Conservation (phyloP, 1,140 invertebrate species). For the Aphaenogaster floridana region DNA sequence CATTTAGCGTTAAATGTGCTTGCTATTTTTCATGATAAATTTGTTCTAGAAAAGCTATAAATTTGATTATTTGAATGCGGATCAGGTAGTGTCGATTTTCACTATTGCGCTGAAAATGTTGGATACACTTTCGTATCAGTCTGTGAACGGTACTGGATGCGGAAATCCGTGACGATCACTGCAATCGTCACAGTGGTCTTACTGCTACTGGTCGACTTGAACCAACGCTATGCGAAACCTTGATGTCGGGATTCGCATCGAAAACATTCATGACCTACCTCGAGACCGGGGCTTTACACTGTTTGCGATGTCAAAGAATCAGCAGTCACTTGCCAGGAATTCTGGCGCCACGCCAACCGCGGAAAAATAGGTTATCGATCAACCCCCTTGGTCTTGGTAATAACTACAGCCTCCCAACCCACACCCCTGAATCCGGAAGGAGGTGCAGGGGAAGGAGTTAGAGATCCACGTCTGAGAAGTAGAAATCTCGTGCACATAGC, state of each 20-base stretch:
- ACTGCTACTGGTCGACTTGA: not conserved
- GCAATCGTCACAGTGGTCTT: not conserved
- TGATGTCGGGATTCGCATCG: slow-evolving; percentile 59
- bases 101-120: too few relatives aligned
- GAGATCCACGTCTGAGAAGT: slow-evolving; percentile 23
- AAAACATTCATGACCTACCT: slow-evolving; percentile 74
- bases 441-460: not conserved
- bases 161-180: not conserved
- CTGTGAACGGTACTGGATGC: not conserved
- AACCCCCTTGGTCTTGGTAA: slow-evolving; percentile 58
- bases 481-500: not conserved
- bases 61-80: too few relatives aligned
- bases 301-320: slow-evolving; percentile 69
- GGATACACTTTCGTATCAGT: too few relatives aligned
- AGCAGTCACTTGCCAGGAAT: slow-evolving; percentile 70
- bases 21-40: too few relatives aligned
- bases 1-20: too few relatives aligned
- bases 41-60: too few relatives aligned
- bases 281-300: slow-evolving; percentile 60
- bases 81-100: too few relatives aligned
- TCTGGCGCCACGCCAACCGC: slow-evolving; percentile 76
- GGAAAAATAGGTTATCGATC: slow-evolving; percentile 81
- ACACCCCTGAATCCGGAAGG: not conserved
- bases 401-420: slow-evolving; percentile 16
- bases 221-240: not conserved